phyloP scores from a whole-genome alignment of 2,113 vertebrate species.

The Neolamprologus falcicula region DNA sequence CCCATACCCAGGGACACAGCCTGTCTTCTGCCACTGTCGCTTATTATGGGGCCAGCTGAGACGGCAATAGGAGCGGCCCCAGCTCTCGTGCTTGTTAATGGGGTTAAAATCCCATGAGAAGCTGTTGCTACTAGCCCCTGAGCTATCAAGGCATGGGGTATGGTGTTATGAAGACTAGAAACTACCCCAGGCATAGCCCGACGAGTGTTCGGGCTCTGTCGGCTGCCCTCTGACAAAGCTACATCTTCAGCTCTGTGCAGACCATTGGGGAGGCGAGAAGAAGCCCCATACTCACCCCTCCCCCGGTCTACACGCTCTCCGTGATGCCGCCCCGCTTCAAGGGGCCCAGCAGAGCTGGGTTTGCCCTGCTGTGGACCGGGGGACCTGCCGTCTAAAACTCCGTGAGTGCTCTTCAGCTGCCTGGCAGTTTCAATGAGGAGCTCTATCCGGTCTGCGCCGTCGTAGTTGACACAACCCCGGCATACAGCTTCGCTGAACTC shows the following conservation, averaged over 20 bases:
- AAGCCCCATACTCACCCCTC: constrained; percentile 75
- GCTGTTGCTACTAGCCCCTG: constrained; percentile 71
- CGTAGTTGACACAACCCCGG: constrained; percentile 88
- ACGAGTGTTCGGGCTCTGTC: constrained; percentile 79
- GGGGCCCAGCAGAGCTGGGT: constrained; percentile 58
- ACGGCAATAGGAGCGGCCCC: constrained; percentile 60
- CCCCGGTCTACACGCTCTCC: constrained; percentile 67
- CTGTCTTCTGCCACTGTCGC: constrained; percentile 70
- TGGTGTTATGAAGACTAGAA: constrained; percentile 57
- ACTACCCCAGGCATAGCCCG: constrained; percentile 74
- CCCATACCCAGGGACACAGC: constrained; percentile 58
- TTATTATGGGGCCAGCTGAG: constrained; percentile 63
- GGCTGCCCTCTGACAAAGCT: constrained; percentile 71
- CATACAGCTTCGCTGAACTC: constrained; percentile 91
- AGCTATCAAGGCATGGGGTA: constrained; percentile 73
- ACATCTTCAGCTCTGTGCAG: constrained; percentile 73
- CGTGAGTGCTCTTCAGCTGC: constrained; percentile 83
- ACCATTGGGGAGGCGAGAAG: constrained; percentile 79
- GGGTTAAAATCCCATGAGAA: constrained; percentile 60
- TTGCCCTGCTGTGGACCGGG: constrained; percentile 79
- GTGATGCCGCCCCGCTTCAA: constrained; percentile 65
- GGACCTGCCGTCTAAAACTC: constrained; percentile 82
- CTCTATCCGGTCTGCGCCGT: constrained; percentile 85
- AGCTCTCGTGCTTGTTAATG: constrained; percentile 63
- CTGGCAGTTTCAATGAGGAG: constrained; percentile 84